A percentile compares a stretch with the other conserved stretches of the same genome.
These are phyloP conservation scores for Apteryx owenii DNA, from an alignment of 2,113 vertebrate genomes.

Conservation along the genomic window DNA sequence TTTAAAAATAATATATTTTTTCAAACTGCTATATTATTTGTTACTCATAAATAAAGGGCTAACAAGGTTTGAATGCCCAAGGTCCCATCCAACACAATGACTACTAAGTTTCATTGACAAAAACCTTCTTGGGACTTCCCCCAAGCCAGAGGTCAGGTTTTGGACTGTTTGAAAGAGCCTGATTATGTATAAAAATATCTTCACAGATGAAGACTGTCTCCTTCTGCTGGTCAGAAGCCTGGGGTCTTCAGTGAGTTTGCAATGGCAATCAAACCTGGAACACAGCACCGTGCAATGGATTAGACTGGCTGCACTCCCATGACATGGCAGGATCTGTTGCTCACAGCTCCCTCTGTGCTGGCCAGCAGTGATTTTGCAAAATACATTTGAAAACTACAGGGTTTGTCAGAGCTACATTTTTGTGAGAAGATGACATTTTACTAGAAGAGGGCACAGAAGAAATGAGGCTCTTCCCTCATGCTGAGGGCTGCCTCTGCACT, in stretches of 20 bases:
- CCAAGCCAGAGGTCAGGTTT: neutral
- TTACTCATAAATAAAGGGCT: constrained; percentile 56
- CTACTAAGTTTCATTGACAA: neutral
- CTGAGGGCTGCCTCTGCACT: neutral
- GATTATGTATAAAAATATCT: neutral
- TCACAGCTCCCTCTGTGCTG: neutral
- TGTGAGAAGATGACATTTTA: neutral
- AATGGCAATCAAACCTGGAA: constrained; percentile 69
- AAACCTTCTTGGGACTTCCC: neutral
- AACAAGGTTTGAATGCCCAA: neutral
- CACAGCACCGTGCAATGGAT: constrained; percentile 50
- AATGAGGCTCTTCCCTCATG: accelerated
- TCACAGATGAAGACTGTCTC: constrained; percentile 25
- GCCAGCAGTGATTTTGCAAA: neutral
- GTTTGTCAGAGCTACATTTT: neutral
- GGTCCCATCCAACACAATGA: constrained; percentile 47
- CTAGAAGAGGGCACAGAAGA: neutral
- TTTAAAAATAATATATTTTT: constrained; percentile 51
- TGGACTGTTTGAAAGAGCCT: neutral
- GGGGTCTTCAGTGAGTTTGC: constrained; percentile 50
- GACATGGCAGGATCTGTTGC: neutral
- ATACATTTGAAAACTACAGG: neutral
- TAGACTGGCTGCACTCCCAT: neutral
- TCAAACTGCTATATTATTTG: neutral
- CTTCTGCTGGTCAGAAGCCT: constrained; percentile 52